Conservation (phyloP, 2,888 invertebrate genomes). For the Lagria hirta region DNA sequence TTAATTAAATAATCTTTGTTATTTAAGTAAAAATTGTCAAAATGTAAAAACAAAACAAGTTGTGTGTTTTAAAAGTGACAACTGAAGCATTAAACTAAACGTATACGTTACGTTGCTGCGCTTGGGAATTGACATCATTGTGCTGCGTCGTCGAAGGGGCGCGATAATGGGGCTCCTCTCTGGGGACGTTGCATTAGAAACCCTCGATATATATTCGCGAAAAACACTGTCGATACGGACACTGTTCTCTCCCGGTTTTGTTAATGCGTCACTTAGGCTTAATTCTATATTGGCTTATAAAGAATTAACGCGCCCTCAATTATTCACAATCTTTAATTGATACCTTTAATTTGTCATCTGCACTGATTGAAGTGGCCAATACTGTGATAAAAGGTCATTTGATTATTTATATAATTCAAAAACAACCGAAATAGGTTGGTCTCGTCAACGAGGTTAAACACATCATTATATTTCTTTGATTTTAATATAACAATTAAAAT, state of each 20-base stretch:
- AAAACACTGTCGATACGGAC: conserved; percentile 39
- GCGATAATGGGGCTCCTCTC: conserved; percentile 54
- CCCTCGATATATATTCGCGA: conserved; percentile 34
- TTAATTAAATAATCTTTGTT: conserved; percentile 1
- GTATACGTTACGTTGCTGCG: conserved; percentile 53
- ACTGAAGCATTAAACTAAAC: conserved; percentile 53
- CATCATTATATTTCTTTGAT: too few relatives aligned
- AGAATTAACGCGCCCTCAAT: conserved; percentile 38
- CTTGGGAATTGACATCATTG: conserved; percentile 53
- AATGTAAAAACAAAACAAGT: conserved; percentile 19
- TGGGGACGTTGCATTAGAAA: conserved; percentile 49
- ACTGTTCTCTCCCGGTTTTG: conserved; percentile 34
- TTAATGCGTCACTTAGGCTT: conserved; percentile 45
- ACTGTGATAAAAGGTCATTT: too few relatives aligned
- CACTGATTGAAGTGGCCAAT: conserved; percentile 20
- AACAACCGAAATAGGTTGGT: too few relatives aligned
- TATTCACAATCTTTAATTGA: conserved; percentile 31
- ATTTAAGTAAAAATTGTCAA: too few relatives aligned
- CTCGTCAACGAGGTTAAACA: too few relatives aligned
- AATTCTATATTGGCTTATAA: conserved; percentile 42
- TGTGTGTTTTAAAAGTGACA: conserved; percentile 47
- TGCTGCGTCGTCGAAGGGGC: conserved; percentile 50
- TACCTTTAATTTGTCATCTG: conserved; percentile 25
- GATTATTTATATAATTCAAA: too few relatives aligned
- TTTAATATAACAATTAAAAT: too few relatives aligned